Base-by-base conservation (phyloP, 2,888 invertebrate genomes). In the Brachyopa scutellaris region DNA sequence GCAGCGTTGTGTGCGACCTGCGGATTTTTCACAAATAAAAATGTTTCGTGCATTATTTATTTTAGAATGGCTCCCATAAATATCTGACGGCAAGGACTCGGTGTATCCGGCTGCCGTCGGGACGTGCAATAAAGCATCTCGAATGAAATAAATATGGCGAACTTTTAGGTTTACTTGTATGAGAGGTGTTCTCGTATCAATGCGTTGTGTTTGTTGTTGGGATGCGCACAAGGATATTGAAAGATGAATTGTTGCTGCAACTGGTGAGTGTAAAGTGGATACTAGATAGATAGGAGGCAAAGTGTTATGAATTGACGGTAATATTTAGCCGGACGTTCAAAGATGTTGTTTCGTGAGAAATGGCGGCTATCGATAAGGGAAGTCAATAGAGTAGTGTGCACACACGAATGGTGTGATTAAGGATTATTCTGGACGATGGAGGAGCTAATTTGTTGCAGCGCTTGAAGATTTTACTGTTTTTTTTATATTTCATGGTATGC, bases 31-130 rank as follows among this genome's bases (percentile, higher is more conserved):
- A 36, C 7, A 70, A 69, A 80, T 80, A 62, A 69, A 80, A 69
- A 69, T 74, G 70, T 82, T 82, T 66, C 59, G 80, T 74, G 62
- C 80, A 57, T 74, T 80, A 74, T 76, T 77, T 80, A 69, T 64
- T 70, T 66, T 49, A 53, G 53, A 66, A 61, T 72, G 66, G 77
- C 77, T 72, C 77, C 77, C 82, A 82, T 82, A 82, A 82, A 82
- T 82, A 82, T 82, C 77, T 66, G 76, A 76, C 76, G 64, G 70
- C 76, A 61, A 53, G 59, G 80, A 76, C 64, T n/a, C n/a, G n/a
- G 53, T 59, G 67, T 53, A 66, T 64, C 70, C 19, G 17, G 76
- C 36, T 76, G 76, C 36, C 70, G 19, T 9, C n/a, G 38, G 66
- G 55, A 77, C 53, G 76, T 82, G 72, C 80, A 76, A 74, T 74